These are phyloP conservation scores for Entomyzon cyanotis DNA, from an alignment of 2,113 vertebrate species.

Conservation along the genomic window DNA sequence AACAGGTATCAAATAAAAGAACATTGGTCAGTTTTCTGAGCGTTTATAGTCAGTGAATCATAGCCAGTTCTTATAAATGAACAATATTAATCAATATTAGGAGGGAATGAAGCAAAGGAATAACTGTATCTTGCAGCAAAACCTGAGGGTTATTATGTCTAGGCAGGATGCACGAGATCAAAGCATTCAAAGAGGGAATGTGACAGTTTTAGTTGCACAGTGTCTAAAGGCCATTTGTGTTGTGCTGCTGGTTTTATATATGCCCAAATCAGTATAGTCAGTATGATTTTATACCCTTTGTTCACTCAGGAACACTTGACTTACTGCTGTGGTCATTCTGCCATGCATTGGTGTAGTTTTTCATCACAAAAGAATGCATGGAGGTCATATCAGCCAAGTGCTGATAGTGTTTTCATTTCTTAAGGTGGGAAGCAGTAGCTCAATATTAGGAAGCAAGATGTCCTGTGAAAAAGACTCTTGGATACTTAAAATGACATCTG, in stretches of 20 bases:
- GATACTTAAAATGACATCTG: not conserved
- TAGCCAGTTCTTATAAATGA: not conserved
- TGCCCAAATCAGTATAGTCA: not conserved
- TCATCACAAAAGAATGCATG: not conserved
- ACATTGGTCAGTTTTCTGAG: not conserved
- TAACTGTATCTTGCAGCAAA: not conserved
- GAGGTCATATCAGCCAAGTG: not conserved
- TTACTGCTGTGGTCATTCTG: not conserved
- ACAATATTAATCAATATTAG: not conserved
- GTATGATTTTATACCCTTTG: not conserved
- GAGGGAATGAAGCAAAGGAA: not conserved
- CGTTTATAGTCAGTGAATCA: not conserved
- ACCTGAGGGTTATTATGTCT: not conserved
- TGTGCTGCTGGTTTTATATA: not conserved
- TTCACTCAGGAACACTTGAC: not conserved
- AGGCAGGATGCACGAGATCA: not conserved
- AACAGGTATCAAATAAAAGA: not conserved
- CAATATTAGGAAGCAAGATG: not conserved
- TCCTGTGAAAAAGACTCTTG: not conserved
- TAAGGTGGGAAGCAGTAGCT: not conserved
- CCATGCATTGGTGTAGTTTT: not conserved
- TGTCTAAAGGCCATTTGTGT: not conserved
- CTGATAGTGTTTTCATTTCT: not conserved
- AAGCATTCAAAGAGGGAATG: not conserved
- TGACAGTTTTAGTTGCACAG: not conserved